A percentile compares a stretch with the other conserved stretches of the same genome.
These are phyloP conservation scores for Prosopocoilus inquinatus DNA, from an alignment of 2,888 invertebrate species.

Conservation along the genomic window DNA sequence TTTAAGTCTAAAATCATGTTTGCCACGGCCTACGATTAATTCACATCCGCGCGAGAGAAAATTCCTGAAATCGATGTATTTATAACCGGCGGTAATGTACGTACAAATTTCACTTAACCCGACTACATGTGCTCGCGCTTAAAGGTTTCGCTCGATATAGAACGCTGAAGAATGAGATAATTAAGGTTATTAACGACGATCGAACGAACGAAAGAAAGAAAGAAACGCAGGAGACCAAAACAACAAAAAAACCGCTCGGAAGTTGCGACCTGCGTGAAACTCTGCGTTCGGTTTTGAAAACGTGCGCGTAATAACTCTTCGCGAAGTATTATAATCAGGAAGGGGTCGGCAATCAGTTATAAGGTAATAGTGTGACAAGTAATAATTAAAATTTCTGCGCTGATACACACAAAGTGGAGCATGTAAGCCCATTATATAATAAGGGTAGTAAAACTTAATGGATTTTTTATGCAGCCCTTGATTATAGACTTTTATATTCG, in stretches of 20 bases:
- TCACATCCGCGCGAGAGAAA: conserved; percentile 4
- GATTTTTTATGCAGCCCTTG: conserved; percentile 41
- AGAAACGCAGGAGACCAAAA: too few relatives aligned
- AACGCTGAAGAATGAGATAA: too few relatives aligned
- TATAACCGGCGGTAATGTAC: conserved; percentile 1
- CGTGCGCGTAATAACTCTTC: too few relatives aligned
- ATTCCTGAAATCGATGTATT: conserved; percentile 14
- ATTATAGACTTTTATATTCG: conserved; percentile 40
- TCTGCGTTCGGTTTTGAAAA: too few relatives aligned
- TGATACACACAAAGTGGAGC: conserved; percentile 33
- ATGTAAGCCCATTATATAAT: conserved; percentile 34
- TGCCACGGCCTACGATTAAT: conserved; percentile 27
- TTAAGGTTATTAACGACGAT: too few relatives aligned
- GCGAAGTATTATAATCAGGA: too few relatives aligned
- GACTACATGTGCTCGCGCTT: too few relatives aligned
- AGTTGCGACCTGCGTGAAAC: too few relatives aligned
- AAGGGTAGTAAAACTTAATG: conserved; percentile 41
- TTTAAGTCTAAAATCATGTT: conserved; percentile 31
- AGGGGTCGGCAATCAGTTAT: conserved; percentile 2
- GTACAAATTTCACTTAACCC: background rate
- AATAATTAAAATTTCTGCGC: conserved; percentile 37
- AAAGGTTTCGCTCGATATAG: too few relatives aligned
- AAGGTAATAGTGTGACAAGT: conserved; percentile 29
- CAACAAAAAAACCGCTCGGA: too few relatives aligned
- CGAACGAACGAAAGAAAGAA: too few relatives aligned